Evolutionary conservation across 2,797 vertebrate genomes (phyloP).

Genomic region (Siniperca obscura): DNA sequence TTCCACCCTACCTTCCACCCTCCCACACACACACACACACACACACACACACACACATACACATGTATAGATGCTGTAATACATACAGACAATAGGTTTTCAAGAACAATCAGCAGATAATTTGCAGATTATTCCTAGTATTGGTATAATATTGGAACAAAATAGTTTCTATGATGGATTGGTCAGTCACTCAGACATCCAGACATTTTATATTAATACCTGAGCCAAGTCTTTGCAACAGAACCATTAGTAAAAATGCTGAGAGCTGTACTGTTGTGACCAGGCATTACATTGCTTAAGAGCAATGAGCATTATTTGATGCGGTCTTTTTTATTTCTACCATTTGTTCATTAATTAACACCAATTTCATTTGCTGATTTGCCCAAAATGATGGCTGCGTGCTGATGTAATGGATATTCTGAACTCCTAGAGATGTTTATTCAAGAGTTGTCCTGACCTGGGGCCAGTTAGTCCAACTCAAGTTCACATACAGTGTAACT

Average conservation of each 20-base stretch:
- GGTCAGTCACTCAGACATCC: conserved; percentile 45
- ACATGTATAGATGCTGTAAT: conserved; percentile 10
- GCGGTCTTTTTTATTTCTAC: neutral
- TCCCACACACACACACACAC: conserved; percentile 24
- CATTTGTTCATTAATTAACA: conserved; percentile 32
- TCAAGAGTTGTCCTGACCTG: conserved; percentile 1
- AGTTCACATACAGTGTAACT: neutral
- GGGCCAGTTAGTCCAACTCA: neutral
- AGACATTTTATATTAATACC: conserved; percentile 30
- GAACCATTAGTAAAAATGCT: conserved; percentile 42
- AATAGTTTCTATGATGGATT: conserved; percentile 47
- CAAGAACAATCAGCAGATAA: conserved; percentile 55
- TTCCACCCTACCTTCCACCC: neutral
- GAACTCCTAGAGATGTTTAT: neutral
- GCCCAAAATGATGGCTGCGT: neutral
- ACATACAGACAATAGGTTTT: conserved; percentile 51
- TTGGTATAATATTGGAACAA: conserved; percentile 28
- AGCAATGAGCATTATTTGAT: conserved; percentile 14
- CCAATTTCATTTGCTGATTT: conserved; percentile 12
- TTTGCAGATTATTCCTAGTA: conserved; percentile 40
- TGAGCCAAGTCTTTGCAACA: conserved; percentile 48
- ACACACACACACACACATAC: conserved; percentile 20
- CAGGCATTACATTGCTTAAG: conserved; percentile 27
- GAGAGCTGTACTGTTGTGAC: conserved; percentile 22
- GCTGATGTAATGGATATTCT: conserved; percentile 28